Base-by-base conservation (phyloP, 2,888 invertebrate genomes). In the Zaprionus lineosus region DNA sequence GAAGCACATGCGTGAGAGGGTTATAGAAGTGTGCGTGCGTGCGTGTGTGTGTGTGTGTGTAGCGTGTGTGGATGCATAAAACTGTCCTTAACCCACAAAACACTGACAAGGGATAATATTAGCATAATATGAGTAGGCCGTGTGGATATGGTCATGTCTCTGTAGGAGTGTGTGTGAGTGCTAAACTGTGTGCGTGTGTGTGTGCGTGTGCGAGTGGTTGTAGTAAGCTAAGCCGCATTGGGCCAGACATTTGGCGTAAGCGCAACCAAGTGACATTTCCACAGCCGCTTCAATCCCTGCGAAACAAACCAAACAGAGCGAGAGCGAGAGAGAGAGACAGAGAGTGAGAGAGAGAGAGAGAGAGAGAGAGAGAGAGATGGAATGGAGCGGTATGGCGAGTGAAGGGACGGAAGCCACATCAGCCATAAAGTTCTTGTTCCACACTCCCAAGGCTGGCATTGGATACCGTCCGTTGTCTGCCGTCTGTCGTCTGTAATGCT, bases 51-150 rank as follows among this genome's bases (percentile, higher is more conserved):
- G 59, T 43, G 41, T 31, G 44, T 50, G 36, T 15, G 46, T 24
- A 6, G 65, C 40, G 59, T 58, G 57, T 53, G 64, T 48, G 67
- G 58, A 55, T 67, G 61, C 75, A 82, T 82, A 82, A 82, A 82
- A 84, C 64, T 82, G 84, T 84, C 82, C 82, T 82, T 82, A 82
- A 82, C 82, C 84, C 84, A 82, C 82, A 79, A 76, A 69, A 73
- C 66, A 71, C 68, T 69, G 75, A 57, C 64, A 73, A 61, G 66
- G 64, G 76, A 69, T 70, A 82, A 76, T 76, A 82, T 84, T 84
- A 82, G 84, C 82, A 82, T 82, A 84, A 84, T 81, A 77, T 73
- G 73, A 70, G 72, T 72, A 61, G 52, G 67, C 39, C 46, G 40
- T 59, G 64, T 55, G 59, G 21, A 64, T 55, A 43, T 52, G 46